phyloP scores from a whole-genome alignment of 2,113 vertebrate genomes.

The Pedionomus torquatus region DNA sequence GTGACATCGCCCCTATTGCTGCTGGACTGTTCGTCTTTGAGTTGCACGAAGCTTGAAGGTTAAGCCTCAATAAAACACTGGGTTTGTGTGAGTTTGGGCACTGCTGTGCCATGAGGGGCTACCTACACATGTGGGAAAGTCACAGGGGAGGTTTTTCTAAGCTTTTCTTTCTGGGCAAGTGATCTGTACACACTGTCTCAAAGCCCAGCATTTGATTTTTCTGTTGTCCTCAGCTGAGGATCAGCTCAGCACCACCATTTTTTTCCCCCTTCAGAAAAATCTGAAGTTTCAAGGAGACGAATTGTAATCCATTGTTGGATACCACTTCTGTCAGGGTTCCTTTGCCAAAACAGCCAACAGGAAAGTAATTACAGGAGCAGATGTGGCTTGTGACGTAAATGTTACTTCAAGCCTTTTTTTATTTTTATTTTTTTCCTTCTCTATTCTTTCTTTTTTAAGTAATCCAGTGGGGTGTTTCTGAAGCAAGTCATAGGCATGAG shows the following conservation, averaged over 20 bases:
- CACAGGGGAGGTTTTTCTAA: background rate
- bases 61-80: background rate
- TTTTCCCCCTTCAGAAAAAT: background rate
- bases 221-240: background rate
- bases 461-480: background rate
- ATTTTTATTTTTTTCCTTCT: too few species aligned
- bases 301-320: constrained; percentile 28
- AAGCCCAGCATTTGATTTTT: background rate
- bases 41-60: background rate
- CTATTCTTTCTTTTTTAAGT: background rate
- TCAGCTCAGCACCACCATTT: background rate
- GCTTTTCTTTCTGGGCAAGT: background rate
- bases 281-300: background rate
- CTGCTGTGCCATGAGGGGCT: background rate
- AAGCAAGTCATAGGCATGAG: background rate
- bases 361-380: constrained; percentile 50
- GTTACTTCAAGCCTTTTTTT: constrained; percentile 16
- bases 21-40: background rate
- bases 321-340: background rate
- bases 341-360: background rate
- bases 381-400: constrained; percentile 54
- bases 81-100: background rate
- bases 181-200: background rate
- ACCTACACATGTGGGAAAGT: background rate
- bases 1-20: background rate